Evolutionary conservation across 2,113 vertebrate genomes (phyloP), one percentile per base, ranked within the genome.

Genomic region (Entelurus aequoreus): DNA sequence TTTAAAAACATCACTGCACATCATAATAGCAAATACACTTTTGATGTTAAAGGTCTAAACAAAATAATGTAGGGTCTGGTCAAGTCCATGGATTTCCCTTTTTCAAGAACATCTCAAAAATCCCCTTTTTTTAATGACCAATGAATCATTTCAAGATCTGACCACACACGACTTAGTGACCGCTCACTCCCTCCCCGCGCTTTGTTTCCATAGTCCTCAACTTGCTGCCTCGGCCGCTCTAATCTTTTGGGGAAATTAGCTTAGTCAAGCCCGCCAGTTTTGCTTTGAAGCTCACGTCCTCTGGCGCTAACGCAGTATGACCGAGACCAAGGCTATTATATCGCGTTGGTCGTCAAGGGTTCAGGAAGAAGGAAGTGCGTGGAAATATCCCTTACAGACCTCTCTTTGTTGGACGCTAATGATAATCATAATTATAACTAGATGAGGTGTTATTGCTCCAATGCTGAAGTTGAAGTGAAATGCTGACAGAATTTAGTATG

Each of bases 231-330:
- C 11, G n/a, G 14, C 6, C 28, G 14, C 53, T 38, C 37, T 56
- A 42, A 56, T 56, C 54, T 19, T 56, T 56, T 42, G 54, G 54
- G 54, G 37, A 56, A 56, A 56, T 56, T 37, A 56, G 54, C 54
- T 56, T 56, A 56, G 54, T 56, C 54, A 56, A 42, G 54, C 37
- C 54, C 15, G 54, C 54, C 54, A 56, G 37, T n/a, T 40, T n/a
- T 3, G 54, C 54, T 56, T 56, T 42, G 54, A 15, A 6, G 15
- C 37, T 42, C 37, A 36, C 15, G 37, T 12, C 21, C 37, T 11
- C 11, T 11, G 12, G 42, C 42, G 11, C 11, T 16, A 56, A 42
- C 12, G 10, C 37, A 11, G 8, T n/a, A 38, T 4, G 37, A 56
- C 36, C 54, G 8, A 38, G 38, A 55, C 8, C 13, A 6, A 54